A percentile compares a stretch with the other conserved stretches of the same genome.
These are phyloP conservation scores for Numida meleagris DNA, from an alignment of 2,113 vertebrate species.

Conservation along the genomic window DNA sequence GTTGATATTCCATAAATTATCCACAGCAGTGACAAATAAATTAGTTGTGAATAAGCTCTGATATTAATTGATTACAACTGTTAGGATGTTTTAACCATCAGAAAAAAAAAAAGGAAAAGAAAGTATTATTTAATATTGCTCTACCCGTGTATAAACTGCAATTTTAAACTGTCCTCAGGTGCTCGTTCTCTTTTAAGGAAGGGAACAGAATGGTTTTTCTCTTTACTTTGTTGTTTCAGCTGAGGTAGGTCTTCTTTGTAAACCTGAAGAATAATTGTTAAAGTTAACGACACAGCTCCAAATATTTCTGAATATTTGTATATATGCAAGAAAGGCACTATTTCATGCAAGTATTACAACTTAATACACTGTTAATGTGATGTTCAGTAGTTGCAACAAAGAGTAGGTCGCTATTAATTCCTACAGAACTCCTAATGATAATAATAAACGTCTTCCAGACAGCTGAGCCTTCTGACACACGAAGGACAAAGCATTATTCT, in stretches of 20 bases:
- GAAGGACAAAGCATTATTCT: not conserved
- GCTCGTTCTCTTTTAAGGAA: constrained; percentile 91
- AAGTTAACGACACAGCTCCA: not conserved
- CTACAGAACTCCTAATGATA: not conserved
- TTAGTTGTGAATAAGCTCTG: not conserved
- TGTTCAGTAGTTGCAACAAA: not conserved
- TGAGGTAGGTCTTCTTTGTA: constrained; percentile 99
- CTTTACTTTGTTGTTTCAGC: constrained; percentile 90
- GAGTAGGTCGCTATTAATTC: not conserved
- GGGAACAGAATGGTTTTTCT: constrained; percentile 88
- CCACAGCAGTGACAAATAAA: not conserved
- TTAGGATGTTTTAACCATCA: not conserved
- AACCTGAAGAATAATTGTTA: constrained; percentile 80
- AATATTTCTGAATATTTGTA: not conserved
- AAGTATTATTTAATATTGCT: not conserved
- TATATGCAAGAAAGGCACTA: not conserved
- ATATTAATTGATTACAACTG: not conserved
- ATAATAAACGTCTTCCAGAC: not conserved
- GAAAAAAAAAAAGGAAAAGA: not conserved
- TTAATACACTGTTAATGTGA: not conserved
- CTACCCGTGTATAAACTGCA: constrained; percentile 97
- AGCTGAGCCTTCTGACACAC: not conserved
- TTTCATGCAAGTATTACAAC: not conserved
- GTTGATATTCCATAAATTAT: not conserved
- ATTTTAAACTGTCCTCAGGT: constrained; percentile 90